Evolutionary conservation across 2,888 invertebrate genomes (phyloP), one percentile per base, ranked within the genome.

Genomic region (Meliscaeva auricollis): DNA sequence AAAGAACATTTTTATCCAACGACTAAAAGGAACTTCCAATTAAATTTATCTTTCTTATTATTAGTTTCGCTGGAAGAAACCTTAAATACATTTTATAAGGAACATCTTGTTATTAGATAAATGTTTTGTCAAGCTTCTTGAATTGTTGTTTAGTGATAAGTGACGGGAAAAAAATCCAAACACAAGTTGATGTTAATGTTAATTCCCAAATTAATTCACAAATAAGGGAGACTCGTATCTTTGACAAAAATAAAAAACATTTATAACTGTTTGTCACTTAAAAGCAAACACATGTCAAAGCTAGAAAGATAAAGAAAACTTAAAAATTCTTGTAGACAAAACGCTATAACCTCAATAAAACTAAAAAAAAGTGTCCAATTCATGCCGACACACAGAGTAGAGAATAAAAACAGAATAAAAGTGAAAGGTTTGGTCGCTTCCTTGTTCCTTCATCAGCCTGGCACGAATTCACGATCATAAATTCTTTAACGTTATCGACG

Each of bases 281-380:
- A 85, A 85, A 85, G 84, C 84, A 85, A 85, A 81, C 85, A 81
- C 75, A 81, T 81, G 85, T 80, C 76, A 52, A 64, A 73, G 58
- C 72, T 80, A 72, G 68, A 72, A 30, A 79, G 30, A 41, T 48
- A 30, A 66, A 38, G n/a, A 30, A 48, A 17, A 66, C 52, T 69
- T 32, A 2, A 76, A 50, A 35, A 35, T 66, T 30, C 48, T 48
- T 64, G 64, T 64, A 48, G 44, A 66, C 62, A 52, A 73, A 69
- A 78, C 69, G 73, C 56, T 78, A 73, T 68, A 69, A 69, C 44
- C 32, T 56, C 2, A 46, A 66, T n/a, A 52, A 76, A 38, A 38
- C 38, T n/a, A n/a, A n/a, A 38, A 38, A 38, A 30, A 77, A 54
- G 26, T 54, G 26, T 60, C 22, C 41, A 62, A 80, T 60, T 73